phyloP scores from a whole-genome alignment of 1,140 invertebrate species.

The Drosophila micromelanica region DNA sequence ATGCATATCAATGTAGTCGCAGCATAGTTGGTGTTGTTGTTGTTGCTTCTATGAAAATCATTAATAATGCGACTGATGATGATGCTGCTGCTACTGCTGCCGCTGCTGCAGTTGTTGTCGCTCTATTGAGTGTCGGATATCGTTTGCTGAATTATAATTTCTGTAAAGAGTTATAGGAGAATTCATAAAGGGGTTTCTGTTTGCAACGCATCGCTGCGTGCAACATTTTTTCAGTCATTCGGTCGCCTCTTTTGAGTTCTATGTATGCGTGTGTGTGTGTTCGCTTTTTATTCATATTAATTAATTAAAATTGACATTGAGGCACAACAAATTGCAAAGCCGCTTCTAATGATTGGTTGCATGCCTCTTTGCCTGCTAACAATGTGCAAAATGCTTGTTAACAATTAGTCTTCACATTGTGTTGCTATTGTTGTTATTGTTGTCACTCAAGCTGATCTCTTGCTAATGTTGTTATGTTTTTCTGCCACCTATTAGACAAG shows the following conservation, averaged over 20 bases:
- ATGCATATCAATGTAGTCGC: conserved; percentile 42
- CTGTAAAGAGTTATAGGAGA: conserved; percentile 20
- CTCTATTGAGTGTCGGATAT: conserved; percentile 58
- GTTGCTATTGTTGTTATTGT: conserved; percentile 47
- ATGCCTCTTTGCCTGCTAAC: conserved; percentile 69
- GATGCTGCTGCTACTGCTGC: conserved; percentile 39
- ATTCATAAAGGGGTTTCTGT: conserved; percentile 20
- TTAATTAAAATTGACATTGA: conserved; percentile 82
- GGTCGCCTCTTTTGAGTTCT: conserved; percentile 1
- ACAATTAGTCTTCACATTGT: conserved; percentile 62
- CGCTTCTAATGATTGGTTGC: conserved; percentile 78
- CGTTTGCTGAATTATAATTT: conserved; percentile 69
- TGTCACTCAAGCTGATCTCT: conserved; percentile 25
- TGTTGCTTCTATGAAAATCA: conserved; percentile 65
- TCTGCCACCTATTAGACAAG: conserved; percentile 52
- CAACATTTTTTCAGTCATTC: conserved; percentile 40
- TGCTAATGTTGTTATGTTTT: conserved; percentile 28
- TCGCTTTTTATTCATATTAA: conserved; percentile 59
- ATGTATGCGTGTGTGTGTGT: conserved; percentile 11
- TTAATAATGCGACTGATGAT: conserved; percentile 66
- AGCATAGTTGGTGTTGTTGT: conserved; percentile 15
- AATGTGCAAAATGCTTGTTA: conserved; percentile 80
- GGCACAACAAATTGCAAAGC: conserved; percentile 74
- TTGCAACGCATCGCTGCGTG: conserved; percentile 70
- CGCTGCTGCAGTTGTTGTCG: conserved; percentile 40